Evolutionary conservation across 1,140 invertebrate species (phyloP).

Genomic region (Cydia pomonella): DNA sequence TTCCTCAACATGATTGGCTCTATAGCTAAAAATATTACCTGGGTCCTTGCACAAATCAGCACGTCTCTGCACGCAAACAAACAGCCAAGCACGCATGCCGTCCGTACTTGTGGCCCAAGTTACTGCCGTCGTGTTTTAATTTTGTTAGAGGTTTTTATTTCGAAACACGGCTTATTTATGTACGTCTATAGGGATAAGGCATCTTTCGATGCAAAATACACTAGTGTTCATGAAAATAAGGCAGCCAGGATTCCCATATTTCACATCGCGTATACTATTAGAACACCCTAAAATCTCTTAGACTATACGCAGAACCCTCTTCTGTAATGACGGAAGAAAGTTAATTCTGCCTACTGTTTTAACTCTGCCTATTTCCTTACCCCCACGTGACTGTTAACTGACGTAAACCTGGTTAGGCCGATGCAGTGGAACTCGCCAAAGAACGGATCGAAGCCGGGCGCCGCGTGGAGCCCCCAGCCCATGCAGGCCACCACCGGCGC

Average conservation of each 20-base stretch:
- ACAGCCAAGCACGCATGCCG: slow-evolving; percentile 28
- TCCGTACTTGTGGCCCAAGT: slow-evolving; percentile 12
- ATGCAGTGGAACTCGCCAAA: slow-evolving; percentile 94
- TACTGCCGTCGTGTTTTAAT: slow-evolving; percentile 1
- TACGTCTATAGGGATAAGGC: background rate
- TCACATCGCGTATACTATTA: background rate
- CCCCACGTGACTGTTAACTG: slow-evolving; percentile 35
- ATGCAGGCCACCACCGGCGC: slow-evolving; percentile 92
- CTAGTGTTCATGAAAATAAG: background rate
- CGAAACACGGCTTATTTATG: background rate
- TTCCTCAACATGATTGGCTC: background rate
- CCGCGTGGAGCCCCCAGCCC: slow-evolving; percentile 90
- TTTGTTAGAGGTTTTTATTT: background rate
- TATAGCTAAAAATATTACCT: background rate
- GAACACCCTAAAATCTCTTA: background rate
- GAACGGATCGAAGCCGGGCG: slow-evolving; percentile 88
- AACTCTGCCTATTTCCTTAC: background rate
- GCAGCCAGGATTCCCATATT: no score
- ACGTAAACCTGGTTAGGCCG: slow-evolving; percentile 78
- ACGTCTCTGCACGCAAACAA: slow-evolving; percentile 21
- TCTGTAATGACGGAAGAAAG: background rate
- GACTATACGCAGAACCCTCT: background rate
- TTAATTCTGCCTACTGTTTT: background rate
- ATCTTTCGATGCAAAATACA: background rate
- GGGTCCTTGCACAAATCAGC: background rate